Conservation (phyloP, 2,888 invertebrate species). For the Electrophaes corylata region DNA sequence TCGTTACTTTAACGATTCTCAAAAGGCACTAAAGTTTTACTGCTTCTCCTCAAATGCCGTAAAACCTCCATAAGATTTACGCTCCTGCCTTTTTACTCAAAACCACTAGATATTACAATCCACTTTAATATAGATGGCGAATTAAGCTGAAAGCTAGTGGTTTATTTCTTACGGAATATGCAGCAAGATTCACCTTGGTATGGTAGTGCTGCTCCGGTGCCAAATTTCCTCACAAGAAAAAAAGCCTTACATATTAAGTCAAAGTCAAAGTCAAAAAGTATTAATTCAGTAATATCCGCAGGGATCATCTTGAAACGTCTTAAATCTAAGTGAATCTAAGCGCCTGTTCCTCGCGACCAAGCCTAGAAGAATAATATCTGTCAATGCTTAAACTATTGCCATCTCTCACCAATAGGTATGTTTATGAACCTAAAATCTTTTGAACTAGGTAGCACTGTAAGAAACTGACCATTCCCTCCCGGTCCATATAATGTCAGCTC, state of each 20-base stretch:
- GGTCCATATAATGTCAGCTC: conserved; percentile 51
- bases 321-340: too few species aligned
- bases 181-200: background rate
- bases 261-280: too few species aligned
- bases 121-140: conserved; percentile 50
- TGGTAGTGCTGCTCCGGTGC: too few species aligned
- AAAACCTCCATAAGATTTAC: conserved; percentile 54
- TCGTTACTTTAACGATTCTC: conserved; percentile 54
- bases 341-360: too few species aligned
- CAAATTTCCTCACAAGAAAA: too few species aligned
- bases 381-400: too few species aligned
- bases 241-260: too few species aligned
- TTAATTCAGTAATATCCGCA: too few species aligned
- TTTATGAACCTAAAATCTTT: too few species aligned
- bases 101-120: conserved; percentile 54
- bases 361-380: too few species aligned
- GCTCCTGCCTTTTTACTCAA: conserved; percentile 55
- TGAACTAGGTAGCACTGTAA: background rate
- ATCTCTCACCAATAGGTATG: too few species aligned
- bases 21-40: conserved; percentile 54
- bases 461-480: conserved; percentile 11
- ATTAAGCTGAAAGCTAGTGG: conserved; percentile 21
- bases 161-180: conserved; percentile 13
- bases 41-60: conserved; percentile 53
- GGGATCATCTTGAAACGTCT: too few species aligned